Conservation (phyloP, 2,113 vertebrate species). For the Pungitius pungitius region DNA sequence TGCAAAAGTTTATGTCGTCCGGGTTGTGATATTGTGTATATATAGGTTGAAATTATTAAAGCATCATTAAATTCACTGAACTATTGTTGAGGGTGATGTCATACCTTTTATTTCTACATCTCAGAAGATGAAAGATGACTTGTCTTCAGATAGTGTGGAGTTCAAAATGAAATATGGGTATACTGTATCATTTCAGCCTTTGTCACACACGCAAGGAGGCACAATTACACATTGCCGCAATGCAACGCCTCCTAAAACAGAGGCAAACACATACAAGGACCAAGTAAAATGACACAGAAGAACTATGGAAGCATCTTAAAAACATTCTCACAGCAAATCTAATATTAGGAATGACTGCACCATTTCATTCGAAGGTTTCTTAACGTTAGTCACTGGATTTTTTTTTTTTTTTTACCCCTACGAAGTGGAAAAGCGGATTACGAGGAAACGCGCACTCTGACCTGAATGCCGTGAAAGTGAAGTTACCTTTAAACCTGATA, state of each 20-base stretch:
- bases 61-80: background rate
- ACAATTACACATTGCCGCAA: conserved; percentile 15
- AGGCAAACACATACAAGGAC: conserved; percentile 47
- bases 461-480: conserved; percentile 3
- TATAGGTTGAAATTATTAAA: background rate
- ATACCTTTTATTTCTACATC: background rate
- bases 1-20: background rate
- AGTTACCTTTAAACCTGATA: conserved; percentile 6
- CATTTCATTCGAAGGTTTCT: background rate
- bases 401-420: background rate
- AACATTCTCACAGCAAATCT: conserved; percentile 29
- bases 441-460: background rate
- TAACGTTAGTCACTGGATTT: background rate
- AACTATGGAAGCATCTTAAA: conserved; percentile 17
- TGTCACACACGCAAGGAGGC: conserved; percentile 19
- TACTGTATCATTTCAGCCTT: background rate
- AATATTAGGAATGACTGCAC: background rate
- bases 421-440: background rate
- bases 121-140: background rate
- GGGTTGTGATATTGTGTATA: background rate
- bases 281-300: conserved; percentile 29
- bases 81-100: background rate
- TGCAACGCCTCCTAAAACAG: conserved; percentile 74
- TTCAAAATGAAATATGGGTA: background rate
- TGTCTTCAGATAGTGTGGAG: background rate